These are phyloP conservation scores for Acanthosepion pharaonis DNA, from an alignment of 2,888 invertebrate genomes.

Conservation along the genomic window DNA sequence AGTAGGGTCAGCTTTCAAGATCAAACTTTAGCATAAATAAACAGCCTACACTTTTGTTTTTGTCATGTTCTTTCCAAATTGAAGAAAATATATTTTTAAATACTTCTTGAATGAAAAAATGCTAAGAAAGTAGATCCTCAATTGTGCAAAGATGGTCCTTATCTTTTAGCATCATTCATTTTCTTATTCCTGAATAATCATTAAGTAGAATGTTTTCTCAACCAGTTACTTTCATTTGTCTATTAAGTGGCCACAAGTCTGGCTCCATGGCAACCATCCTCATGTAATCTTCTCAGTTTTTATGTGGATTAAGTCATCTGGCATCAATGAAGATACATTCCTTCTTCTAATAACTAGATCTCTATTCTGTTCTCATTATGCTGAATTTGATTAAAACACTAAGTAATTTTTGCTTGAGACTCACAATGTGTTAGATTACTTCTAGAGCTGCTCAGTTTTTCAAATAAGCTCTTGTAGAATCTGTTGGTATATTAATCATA, in stretches of 20 bases:
- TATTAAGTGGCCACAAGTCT: constrained; percentile 11
- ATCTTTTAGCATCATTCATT: neutral
- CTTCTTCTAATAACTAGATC: neutral
- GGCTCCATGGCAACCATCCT: constrained; percentile 20
- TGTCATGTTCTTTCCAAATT: neutral
- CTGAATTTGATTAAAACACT: constrained; percentile 8
- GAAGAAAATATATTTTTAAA: no score
- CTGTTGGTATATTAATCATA: neutral
- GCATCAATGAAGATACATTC: neutral
- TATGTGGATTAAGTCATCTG: constrained; percentile 12
- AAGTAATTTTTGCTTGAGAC: neutral
- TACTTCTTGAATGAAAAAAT: neutral
- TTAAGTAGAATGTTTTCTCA: neutral
- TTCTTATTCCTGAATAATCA: neutral
- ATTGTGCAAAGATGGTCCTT: neutral
- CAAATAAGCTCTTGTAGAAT: neutral
- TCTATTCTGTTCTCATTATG: neutral
- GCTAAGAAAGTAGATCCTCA: neutral
- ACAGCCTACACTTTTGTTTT: neutral
- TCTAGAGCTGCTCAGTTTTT: neutral
- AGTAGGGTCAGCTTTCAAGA: neutral
- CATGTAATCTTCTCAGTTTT: constrained; percentile 3
- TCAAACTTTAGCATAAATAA: neutral
- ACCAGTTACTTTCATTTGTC: neutral
- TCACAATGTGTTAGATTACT: neutral